Base-by-base conservation (phyloP, 2,888 invertebrate genomes). In the Thecophora atra region DNA sequence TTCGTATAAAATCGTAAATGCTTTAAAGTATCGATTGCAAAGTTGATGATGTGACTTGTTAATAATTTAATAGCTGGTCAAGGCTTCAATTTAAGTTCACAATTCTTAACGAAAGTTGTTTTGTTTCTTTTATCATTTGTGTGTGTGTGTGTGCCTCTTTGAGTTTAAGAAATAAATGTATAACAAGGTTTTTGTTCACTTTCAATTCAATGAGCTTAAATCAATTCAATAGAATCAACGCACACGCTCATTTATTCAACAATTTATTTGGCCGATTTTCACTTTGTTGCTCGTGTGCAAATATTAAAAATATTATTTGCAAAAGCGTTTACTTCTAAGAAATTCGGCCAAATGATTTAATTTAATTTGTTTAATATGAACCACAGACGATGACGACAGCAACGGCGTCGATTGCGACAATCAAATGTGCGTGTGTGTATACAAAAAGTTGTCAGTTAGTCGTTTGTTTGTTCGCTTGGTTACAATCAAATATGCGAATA, bases 341-440 rank as follows among this genome's bases (percentile, higher is more conserved):
- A 65, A 65, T 52, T 52, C 28, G 26, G 65, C 52, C 52, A 44
- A 54, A 51, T 19, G 30, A 5, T 28, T 65, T 19, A 63, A 37
- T 63, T 63, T 5, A 68, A 68, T 68, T 68, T 68, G 44, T 26
- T 68, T 58, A 56, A 68, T 44, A 44, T 56, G 58, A 42, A 42
- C 24, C 44, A 11, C 68, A 68, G 44, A 68, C 58, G 28, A 56
- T 68, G 67, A 24, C 56, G 68, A 68, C 28, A 58, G 30, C 30
- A 24, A 56, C 56, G 11, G 3, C 67, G 54, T 15, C 42, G 30
- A 24, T 28, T 42, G 11, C 65, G 19, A 11, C 26, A 65, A 51
- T 15, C 19, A 65, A 13, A 17, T 64, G 37, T 37, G 37, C 11
- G 11, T 37, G 2, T 37, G 37, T 47, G 47, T 13, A 44, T 44